Evolutionary conservation across 1,140 invertebrate genomes (phyloP), one percentile per base, ranked within the genome.

Genomic region (Macrobrachium rosenbergii): DNA sequence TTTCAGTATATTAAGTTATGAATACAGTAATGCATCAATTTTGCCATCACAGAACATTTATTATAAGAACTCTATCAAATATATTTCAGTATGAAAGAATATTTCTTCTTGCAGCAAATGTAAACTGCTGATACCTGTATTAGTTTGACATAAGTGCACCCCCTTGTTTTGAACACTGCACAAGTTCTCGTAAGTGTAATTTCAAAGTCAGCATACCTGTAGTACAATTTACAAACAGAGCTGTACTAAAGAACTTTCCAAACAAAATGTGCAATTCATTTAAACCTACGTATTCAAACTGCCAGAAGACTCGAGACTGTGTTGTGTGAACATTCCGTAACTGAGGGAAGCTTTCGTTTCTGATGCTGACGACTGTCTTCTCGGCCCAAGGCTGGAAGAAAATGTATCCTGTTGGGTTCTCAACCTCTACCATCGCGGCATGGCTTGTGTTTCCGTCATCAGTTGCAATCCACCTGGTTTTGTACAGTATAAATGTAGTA

Each of bases 331-430:
- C 85, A 52, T 87, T 87, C 17, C 79, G 69, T 14, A 82, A 16
- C 64, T 86, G 43, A 0, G 85, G 85, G 37, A 87, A 87, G 69
- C 16, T 67, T 7, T 79, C 59, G 17, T 69, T 63, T n/a, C 58
- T 5, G 60, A 88, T 75, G 19, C 59, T 58, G 2, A 59, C 16
- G 12, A 89, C 69, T 14, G 81, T 90, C 23, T 94, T 92, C 21
- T 93, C 93, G 19, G 93, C 92, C 89, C 94, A 93, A 84, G 93
- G 91, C 90, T 94, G 93, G 83, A 93, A 91, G 10, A 94, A 91
- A 17, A 92, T 90, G 90, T 94, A 94, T 21, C 94, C 94, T 23
- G 94, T 93, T 12, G 94, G 94, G n/a, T 94, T 91, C 69, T 94
- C 92, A 14, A 95, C 90, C 90, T 94, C 94, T 62, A 94, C 88